Conservation (phyloP, 2,888 invertebrate genomes). For the Incurvaria masculella region DNA sequence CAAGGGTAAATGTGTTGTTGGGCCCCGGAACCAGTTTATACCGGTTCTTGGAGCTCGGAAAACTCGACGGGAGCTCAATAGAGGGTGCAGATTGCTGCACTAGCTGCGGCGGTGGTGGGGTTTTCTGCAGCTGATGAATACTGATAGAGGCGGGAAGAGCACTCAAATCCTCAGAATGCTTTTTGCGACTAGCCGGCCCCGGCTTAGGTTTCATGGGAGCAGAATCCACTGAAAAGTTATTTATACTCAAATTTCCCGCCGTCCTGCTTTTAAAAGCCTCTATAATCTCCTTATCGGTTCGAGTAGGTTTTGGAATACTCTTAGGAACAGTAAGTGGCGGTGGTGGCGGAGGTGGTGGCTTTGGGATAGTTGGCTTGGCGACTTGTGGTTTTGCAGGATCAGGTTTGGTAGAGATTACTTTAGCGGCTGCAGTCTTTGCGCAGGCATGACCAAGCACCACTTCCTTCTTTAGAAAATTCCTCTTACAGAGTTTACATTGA, state of each 20-base stretch:
- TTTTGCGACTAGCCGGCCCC: conserved; percentile 43
- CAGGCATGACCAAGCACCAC: conserved; percentile 41
- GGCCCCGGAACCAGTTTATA: conserved; percentile 43
- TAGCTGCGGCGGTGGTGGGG: conserved; percentile 10
- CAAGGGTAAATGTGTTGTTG: conserved; percentile 38
- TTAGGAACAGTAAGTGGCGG: too few species aligned
- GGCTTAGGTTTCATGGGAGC: neutral
- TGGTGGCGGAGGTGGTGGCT: too few species aligned
- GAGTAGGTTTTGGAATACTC: neutral
- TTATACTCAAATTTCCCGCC: neutral
- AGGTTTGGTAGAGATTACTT: conserved; percentile 24
- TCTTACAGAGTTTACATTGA: conserved; percentile 45
- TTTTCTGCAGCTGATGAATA: conserved; percentile 3
- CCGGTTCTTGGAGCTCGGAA: conserved; percentile 32
- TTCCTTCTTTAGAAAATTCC: conserved; percentile 44
- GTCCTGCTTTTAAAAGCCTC: neutral
- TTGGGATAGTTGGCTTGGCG: neutral
- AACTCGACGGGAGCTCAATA: conserved; percentile 25
- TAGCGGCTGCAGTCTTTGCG: conserved; percentile 37
- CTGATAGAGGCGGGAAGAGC: conserved; percentile 16
- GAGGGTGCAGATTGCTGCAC: conserved; percentile 14
- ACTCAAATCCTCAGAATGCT: conserved; percentile 10
- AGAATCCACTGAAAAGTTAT: neutral
- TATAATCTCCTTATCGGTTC: neutral
- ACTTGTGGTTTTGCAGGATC: neutral